These are phyloP conservation scores for Elanoides forficatus DNA, from an alignment of 2,113 vertebrate genomes.

Conservation along the genomic window DNA sequence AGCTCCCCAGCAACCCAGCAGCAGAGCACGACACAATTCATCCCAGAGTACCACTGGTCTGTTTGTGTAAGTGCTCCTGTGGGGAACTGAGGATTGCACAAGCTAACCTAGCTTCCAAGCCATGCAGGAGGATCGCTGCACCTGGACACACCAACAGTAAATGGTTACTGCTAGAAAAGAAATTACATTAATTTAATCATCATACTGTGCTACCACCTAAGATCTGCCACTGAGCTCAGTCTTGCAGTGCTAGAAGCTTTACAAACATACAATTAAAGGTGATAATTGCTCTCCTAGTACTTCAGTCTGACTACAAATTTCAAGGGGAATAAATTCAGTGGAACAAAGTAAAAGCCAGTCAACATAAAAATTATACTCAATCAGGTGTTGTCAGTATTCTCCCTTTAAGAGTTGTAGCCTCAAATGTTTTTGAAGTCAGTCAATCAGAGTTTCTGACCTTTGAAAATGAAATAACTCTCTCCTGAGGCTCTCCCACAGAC, in stretches of 20 bases:
- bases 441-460: background rate
- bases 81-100: background rate
- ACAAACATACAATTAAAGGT: background rate
- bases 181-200: background rate
- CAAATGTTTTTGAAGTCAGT: background rate
- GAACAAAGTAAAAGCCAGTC: background rate
- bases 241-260: background rate
- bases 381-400: background rate
- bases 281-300: background rate
- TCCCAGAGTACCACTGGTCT: background rate
- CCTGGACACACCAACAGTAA: background rate
- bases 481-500: background rate
- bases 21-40: background rate
- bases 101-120: background rate
- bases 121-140: background rate
- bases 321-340: background rate
- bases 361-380: background rate
- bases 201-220: background rate
- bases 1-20: background rate
- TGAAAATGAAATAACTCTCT: background rate
- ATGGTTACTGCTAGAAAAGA: background rate
- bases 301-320: background rate
- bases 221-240: background rate
- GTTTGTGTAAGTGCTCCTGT: background rate
- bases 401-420: background rate